Evolutionary conservation across 2,113 vertebrate genomes (phyloP), one percentile per base, ranked within the genome.

Genomic region (Oenanthe melanoleuca): DNA sequence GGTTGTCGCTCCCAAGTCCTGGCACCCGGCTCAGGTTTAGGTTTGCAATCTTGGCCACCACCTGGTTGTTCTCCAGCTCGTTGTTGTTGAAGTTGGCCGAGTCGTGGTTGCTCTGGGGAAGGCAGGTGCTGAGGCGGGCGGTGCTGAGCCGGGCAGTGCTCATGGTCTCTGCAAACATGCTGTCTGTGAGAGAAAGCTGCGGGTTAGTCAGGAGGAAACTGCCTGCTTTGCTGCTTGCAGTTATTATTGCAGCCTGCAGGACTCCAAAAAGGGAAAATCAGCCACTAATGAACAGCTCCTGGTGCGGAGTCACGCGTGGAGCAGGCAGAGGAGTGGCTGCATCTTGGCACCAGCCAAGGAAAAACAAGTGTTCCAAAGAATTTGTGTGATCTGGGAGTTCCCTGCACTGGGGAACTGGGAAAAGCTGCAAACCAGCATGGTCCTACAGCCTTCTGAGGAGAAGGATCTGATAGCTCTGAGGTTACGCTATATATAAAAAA

Each of bases 71-170:
- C 97, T 99, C 99, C 61, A 99, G 98, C 97, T 99, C 99, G 34
- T 99, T 99, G 98, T 99, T 99, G 98, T 98, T 99, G 98, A 99
- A 99, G 97, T 99, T 99, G 97, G 99, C 99, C 0, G 99, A 99
- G 97, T 99, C 99, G 12, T 99, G 99, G 98, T 98, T 99, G 98
- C 98, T 98, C 94, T 99, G 99, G 1, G 99, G 99, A 96, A 99
- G 98, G 97, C 99, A 99, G 96, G 99, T 98, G 95, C 98, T 99
- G 95, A 99, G 98, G 19, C 99, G 99, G 72, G 99, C 98, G 5
- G 98, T 98, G 74, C 98, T 99, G 96, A 99, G 98, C 63, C 99
- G 99, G 92, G 98, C 98, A 3, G 98, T 98, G 47, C 98, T 98
- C 97, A 99, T 98, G 22, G 99, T 99, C 97, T 99, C 99, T 3